Conservation (phyloP, 2,797 vertebrate species). For the Numenius phaeopus region DNA sequence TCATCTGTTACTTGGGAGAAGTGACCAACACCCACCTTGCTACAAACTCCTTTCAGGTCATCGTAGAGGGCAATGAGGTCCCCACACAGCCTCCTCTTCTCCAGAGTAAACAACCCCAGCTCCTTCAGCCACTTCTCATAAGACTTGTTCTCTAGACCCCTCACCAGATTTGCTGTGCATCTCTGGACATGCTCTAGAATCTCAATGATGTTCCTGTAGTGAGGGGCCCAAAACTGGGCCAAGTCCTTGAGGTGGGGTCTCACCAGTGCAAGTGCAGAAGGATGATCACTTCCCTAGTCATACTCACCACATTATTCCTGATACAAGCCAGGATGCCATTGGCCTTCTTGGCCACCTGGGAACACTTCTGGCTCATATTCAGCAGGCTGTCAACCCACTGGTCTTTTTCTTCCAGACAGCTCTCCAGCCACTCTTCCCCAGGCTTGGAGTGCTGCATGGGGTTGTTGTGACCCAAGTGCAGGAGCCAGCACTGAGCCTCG, state of each 20-base stretch:
- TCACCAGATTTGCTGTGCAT: fast-evolving
- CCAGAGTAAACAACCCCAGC: fast-evolving
- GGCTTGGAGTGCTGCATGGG: fast-evolving
- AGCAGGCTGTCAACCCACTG: fast-evolving
- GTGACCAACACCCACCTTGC: not conserved
- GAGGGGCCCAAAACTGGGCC: not conserved
- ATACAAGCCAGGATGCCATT: not conserved
- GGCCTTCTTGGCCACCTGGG: not conserved
- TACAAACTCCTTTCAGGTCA: not conserved
- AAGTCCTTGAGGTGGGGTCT: fast-evolving
- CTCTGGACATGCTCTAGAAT: fast-evolving
- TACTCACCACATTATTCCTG: not conserved
- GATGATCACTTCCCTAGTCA: fast-evolving
- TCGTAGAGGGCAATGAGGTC: not conserved
- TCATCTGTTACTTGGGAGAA: not conserved
- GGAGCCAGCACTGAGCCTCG: fast-evolving
- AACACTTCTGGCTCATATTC: fast-evolving
- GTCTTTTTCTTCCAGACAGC: fast-evolving
- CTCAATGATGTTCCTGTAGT: fast-evolving
- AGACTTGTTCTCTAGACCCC: fast-evolving
- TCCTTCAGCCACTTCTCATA: fast-evolving
- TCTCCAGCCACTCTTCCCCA: not conserved
- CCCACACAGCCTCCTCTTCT: not conserved
- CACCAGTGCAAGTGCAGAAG: fast-evolving
- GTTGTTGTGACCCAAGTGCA: not conserved